Evolutionary conservation across 2,113 vertebrate genomes (phyloP), one percentile per base, ranked within the genome.

Genomic region (Ammodytes dubius): DNA sequence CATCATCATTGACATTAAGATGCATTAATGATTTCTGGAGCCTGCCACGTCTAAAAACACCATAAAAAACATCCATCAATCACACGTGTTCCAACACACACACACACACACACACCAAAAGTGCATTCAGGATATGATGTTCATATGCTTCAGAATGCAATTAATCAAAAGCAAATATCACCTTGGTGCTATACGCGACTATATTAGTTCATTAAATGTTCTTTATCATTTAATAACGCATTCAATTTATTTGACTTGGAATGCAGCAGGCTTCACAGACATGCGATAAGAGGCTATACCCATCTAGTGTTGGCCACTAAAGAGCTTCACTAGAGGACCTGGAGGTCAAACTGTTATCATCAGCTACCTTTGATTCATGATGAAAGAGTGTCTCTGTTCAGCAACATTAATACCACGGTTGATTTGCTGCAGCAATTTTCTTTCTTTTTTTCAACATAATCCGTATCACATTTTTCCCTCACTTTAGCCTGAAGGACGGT

Each of bases 1-100:
- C 88, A 94, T 92, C 88, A 88, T 86, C 74, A n/a, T 64, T 79
- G 83, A 80, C 80, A 91, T 93, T 91, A 91, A 74, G 85, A 80
- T 57, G 73, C 60, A 53, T 73, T 87, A 85, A 90, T 85, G 82
- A 83, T 82, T 89, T 82, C 65, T 83, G 70, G 58, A 87, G 70
- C 72, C 65, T 80, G 27, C 60, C 71, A 14, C 1, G 61, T 87
- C 78, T 74, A 68, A 84, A 84, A 87, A 52, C 43, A 60, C 72
- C 69, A 79, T 86, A 65, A 90, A 60, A 88, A 73, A 74, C 60
- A 86, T 80, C 74, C 37, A 86, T 86, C 77, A 74, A 85, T 82
- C 83, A 86, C 66, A 76, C 39, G 27, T 53, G 61, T 81, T 87
- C 73, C n/a, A n/a, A 79, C 39, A 86, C 46, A 19, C 76, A 56